Percentiles rank a stretch among this genome's conserved stretches.
phyloP scores from a whole-genome alignment of 1,140 invertebrate genomes.

The Homalodisca vitripennis region DNA sequence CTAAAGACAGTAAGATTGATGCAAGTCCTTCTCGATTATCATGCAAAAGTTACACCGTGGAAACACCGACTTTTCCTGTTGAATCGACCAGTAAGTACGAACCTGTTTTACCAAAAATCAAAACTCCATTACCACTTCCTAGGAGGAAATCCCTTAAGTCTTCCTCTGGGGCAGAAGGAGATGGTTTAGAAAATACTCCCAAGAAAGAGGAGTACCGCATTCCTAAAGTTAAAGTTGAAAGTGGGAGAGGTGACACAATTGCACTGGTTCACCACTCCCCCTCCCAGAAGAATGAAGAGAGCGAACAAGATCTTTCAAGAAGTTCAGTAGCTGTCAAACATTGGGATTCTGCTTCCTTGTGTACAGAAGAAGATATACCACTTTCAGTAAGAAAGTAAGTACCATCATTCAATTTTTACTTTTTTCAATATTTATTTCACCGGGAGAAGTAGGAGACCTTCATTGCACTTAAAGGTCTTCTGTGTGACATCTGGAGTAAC shows the following conservation, averaged over 20 bases:
- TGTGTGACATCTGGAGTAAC: too few species aligned
- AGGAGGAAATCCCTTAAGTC: constrained; percentile 11
- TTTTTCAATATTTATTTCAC: too few species aligned
- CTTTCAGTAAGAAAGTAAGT: constrained; percentile 13
- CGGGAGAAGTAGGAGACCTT: too few species aligned
- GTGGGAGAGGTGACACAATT: neutral
- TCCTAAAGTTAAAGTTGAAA: neutral
- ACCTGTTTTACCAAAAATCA: neutral
- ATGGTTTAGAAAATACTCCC: neutral
- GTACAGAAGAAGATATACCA: constrained; percentile 3
- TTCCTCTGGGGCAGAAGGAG: neutral
- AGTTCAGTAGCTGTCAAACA: neutral
- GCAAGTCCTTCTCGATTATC: neutral
- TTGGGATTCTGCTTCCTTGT: neutral
- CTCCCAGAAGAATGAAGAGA: neutral
- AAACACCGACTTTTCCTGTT: neutral
- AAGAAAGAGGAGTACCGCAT: neutral
- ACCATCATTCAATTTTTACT: too few species aligned
- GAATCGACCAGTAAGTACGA: neutral
- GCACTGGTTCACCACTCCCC: neutral
- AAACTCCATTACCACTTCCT: neutral
- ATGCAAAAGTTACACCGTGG: neutral
- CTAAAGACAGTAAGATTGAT: neutral
- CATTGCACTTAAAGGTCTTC: too few species aligned
- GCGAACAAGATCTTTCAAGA: neutral